Evolutionary conservation across 2,888 invertebrate species (phyloP).

Genomic region (Cylindroiulus punctatus): DNA sequence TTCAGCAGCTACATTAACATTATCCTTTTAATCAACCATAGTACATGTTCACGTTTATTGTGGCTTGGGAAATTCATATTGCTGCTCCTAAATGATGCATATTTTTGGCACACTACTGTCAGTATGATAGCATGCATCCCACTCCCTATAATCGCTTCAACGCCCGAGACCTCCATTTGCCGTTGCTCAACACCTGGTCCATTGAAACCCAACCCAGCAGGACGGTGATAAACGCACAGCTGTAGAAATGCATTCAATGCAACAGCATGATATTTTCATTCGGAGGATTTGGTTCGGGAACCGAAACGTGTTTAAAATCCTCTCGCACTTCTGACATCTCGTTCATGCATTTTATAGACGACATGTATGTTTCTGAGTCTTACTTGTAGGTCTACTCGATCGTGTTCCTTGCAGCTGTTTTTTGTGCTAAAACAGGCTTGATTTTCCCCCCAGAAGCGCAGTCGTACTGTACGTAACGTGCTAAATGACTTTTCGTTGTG

Average conservation of each 20-base stretch:
- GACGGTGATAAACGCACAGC: background rate
- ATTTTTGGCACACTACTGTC: background rate
- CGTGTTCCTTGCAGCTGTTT: background rate
- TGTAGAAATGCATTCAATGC: background rate
- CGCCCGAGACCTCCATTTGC: background rate
- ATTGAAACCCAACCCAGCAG: background rate
- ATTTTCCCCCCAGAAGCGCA: too few relatives aligned
- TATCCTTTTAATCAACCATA: too few relatives aligned
- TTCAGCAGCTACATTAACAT: too few relatives aligned
- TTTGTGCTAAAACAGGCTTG: background rate
- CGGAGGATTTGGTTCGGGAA: background rate
- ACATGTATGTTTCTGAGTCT: background rate
- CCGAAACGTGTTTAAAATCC: background rate
- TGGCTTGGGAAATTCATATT: too few relatives aligned
- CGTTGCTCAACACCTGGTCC: conserved; percentile 1
- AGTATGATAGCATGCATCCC: background rate
- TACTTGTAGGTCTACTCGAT: too few relatives aligned
- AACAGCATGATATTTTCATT: background rate
- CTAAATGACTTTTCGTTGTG: too few relatives aligned
- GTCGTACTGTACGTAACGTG: too few relatives aligned
- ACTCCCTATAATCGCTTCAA: background rate
- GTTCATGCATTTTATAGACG: background rate
- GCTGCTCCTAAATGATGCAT: too few relatives aligned
- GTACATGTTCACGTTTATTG: too few relatives aligned
- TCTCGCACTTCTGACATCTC: background rate